A percentile compares a stretch with the other conserved stretches of the same genome.
These are phyloP conservation scores for Pristionchus arcanus DNA, from an alignment of 2,888 invertebrate species.

Conservation along the genomic window DNA sequence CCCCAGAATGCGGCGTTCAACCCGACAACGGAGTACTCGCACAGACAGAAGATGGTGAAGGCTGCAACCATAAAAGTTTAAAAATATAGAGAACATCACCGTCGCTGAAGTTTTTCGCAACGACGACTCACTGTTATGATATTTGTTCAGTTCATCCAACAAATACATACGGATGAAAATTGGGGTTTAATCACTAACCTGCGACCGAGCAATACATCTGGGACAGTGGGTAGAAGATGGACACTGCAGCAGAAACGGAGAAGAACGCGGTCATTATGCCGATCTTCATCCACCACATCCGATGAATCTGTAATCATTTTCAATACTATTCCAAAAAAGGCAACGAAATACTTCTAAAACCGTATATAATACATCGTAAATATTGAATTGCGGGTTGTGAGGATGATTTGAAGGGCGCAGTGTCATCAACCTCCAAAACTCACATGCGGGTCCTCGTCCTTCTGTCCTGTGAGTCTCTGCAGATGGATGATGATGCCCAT, in stretches of 20 bases:
- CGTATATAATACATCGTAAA: too few relatives aligned
- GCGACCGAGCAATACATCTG: neutral
- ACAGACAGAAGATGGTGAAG: conserved; percentile 37
- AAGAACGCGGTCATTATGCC: neutral
- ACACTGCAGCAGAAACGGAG: neutral
- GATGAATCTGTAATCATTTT: neutral
- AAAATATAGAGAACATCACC: too few relatives aligned
- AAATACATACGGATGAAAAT: too few relatives aligned
- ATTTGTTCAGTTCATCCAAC: too few relatives aligned
- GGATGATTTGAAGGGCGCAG: too few relatives aligned
- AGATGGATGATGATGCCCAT: conserved; percentile 27
- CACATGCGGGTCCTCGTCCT: neutral
- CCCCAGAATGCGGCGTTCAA: neutral
- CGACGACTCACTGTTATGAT: too few relatives aligned
- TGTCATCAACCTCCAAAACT: too few relatives aligned
- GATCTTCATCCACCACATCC: conserved; percentile 12
- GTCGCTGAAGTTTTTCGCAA: neutral
- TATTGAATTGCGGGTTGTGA: too few relatives aligned
- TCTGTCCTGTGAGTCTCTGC: neutral
- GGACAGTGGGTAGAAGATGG: neutral
- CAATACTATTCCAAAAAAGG: too few relatives aligned
- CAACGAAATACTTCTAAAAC: too few relatives aligned
- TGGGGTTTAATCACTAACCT: too few relatives aligned
- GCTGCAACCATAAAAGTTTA: too few relatives aligned
- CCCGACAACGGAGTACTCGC: conserved; percentile 12